Evolutionary conservation across 2,888 invertebrate genomes (phyloP), one percentile per base, ranked within the genome.

Genomic region (Acrobasis suavella): DNA sequence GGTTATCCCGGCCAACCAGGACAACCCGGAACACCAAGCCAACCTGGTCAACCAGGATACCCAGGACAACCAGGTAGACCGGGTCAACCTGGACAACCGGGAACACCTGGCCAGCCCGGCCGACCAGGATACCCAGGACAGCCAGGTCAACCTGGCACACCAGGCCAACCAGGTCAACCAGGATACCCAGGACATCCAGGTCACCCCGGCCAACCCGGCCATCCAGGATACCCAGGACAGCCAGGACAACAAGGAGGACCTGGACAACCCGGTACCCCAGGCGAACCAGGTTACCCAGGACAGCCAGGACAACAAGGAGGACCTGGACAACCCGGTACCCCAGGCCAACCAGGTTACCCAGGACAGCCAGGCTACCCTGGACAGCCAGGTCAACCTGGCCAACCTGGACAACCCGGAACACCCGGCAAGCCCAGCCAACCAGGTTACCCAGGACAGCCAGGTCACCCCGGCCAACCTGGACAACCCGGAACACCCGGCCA

Each of bases 241-340:
- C 66, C 70, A 9, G 68, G 69, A 6, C 37, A 68, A 0, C 69
- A 68, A 8, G 67, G 69, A 8, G 52, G 66, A 7, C 69, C 70
- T 9, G 68, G 69, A 3, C 37, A 68, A 0, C 69, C 69, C 5
- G 67, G 69, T 38, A 9, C 52, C 22, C 65, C 69, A 0, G 92
- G 89, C 55, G 85, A 77, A n/a, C 93, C 93, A n/a, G 87, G 86
- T 0, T 50, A 64, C 8, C 70, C 68, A 7, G 77, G 67, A 22
- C 92, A 67, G 42, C 65, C 69, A 55, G 69, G 70, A 16, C 68
- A 71, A 49, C 67, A 68, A 8, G 68, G 67, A 1, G 70, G 60
- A 9, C 90, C 14, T 77, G 79, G 63, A 77, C 65, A 69, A 2
- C 76, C 76, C 14, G 79, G 80, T 22, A 63, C 69, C 42, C 77